Percentiles rank a stretch among this genome's conserved stretches.
phyloP scores from a whole-genome alignment of 2,888 invertebrate genomes.

The Ischnus inquisitorius region DNA sequence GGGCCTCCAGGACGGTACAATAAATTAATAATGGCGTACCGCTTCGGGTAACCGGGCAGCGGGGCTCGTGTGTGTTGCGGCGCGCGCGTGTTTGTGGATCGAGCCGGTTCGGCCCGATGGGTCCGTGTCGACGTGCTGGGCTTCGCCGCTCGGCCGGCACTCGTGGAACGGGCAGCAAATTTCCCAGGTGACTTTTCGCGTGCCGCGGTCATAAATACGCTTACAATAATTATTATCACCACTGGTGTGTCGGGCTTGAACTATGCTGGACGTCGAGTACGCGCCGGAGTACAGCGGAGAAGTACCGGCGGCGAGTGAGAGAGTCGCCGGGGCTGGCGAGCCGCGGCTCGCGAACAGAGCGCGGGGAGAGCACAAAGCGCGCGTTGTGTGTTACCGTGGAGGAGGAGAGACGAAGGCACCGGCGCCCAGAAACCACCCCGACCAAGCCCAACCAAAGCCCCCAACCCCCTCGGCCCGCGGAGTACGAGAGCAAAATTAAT shows the following conservation, averaged over 20 bases:
- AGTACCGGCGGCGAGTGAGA: conserved; percentile 29
- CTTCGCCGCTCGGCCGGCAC: background rate
- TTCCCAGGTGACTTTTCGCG: conserved; percentile 79
- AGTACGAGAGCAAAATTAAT: conserved; percentile 56
- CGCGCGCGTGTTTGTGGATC: no score
- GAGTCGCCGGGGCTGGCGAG: background rate
- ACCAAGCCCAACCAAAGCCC: no score
- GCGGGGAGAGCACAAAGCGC: no score
- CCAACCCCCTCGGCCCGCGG: no score
- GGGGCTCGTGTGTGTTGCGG: no score
- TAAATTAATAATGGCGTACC: conserved; percentile 75
- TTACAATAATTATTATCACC: conserved; percentile 78
- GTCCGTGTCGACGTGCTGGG: conserved; percentile 2
- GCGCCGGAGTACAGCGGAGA: conserved; percentile 10
- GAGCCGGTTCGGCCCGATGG: conserved; percentile 7
- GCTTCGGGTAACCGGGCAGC: conserved; percentile 57
- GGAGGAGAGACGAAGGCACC: background rate
- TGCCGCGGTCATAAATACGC: conserved; percentile 76
- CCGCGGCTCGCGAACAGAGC: no score
- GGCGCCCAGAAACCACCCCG: conserved; percentile 33
- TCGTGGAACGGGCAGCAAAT: conserved; percentile 66
- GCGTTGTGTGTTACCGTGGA: background rate
- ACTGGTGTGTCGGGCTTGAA: conserved; percentile 18
- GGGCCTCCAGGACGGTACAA: conserved; percentile 35
- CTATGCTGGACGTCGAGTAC: conserved; percentile 6